These are phyloP conservation scores for Aphelinus certus DNA, from an alignment of 1,140 invertebrate genomes.

Conservation along the genomic window DNA sequence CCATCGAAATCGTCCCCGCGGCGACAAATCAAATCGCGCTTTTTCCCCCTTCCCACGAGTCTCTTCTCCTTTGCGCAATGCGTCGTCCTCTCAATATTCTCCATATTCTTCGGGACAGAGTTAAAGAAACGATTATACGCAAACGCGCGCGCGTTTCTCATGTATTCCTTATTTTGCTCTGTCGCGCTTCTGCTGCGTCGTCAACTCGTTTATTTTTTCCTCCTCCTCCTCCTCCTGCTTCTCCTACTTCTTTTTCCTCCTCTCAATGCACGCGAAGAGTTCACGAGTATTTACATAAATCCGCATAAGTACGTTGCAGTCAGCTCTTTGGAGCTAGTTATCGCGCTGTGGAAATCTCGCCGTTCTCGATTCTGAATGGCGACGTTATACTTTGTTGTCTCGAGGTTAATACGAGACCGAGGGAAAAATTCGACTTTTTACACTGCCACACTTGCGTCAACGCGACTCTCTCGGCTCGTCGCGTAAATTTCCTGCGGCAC, in stretches of 20 bases:
- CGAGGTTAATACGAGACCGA: slow-evolving; percentile 26
- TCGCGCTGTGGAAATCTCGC: slow-evolving; percentile 22
- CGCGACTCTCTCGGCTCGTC: background rate
- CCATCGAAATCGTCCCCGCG: too few relatives aligned
- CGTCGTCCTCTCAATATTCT: too few relatives aligned
- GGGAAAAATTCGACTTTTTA: slow-evolving; percentile 11
- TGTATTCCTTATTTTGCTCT: too few relatives aligned
- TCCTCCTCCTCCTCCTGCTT: background rate
- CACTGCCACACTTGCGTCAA: too few relatives aligned
- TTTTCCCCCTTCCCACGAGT: too few relatives aligned
- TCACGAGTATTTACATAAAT: slow-evolving; percentile 32
- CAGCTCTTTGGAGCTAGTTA: background rate
- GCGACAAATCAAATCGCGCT: too few relatives aligned
- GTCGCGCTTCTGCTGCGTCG: background rate
- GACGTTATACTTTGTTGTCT: slow-evolving; percentile 33
- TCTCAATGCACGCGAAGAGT: background rate
- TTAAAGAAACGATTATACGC: too few relatives aligned
- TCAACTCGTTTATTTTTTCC: slow-evolving; percentile 3
- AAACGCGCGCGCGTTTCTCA: too few relatives aligned
- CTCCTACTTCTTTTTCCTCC: background rate
- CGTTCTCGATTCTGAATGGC: slow-evolving; percentile 28
- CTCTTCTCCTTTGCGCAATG: too few relatives aligned
- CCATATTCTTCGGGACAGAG: too few relatives aligned
- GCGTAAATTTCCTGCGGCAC: slow-evolving; percentile 1
- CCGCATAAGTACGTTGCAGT: slow-evolving; percentile 14